A percentile compares a stretch with the other conserved stretches of the same genome.
Conservation (phyloP, 2,888 invertebrate genomes). For the Molorchus minor region DNA sequence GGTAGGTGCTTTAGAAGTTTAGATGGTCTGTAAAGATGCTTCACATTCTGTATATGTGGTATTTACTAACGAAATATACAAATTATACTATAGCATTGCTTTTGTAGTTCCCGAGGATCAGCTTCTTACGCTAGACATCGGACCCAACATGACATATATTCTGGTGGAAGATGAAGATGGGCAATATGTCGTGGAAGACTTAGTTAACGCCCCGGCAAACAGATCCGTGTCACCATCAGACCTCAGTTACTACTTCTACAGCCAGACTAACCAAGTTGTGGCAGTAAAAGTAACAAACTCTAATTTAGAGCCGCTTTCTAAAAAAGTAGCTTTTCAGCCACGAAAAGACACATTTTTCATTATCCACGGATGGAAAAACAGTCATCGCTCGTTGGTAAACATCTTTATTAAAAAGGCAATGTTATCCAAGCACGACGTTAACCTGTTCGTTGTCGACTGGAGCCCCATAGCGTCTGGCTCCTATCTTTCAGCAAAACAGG, state of each 20-base stretch:
- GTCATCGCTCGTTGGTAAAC: constrained; percentile 44
- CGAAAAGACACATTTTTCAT: constrained; percentile 46
- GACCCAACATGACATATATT: constrained; percentile 8
- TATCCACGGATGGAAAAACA: constrained; percentile 53
- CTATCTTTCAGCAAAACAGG: constrained; percentile 39
- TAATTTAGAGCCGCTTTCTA: constrained; percentile 13
- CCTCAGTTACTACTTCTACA: constrained; percentile 47
- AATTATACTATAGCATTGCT: too few species aligned
- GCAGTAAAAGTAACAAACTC: background rate
- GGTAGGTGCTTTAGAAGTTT: too few species aligned
- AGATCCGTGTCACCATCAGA: constrained; percentile 34
- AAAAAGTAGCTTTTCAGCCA: constrained; percentile 40
- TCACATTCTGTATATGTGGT: too few species aligned
- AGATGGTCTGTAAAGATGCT: too few species aligned
- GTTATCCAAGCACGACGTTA: constrained; percentile 45
- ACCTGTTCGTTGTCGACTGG: constrained; percentile 57
- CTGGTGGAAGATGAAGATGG: background rate
- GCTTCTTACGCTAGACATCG: background rate
- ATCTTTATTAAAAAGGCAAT: constrained; percentile 42
- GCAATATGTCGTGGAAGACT: constrained; percentile 1
- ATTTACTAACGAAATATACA: too few species aligned
- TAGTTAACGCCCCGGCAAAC: background rate
- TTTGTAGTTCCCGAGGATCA: background rate
- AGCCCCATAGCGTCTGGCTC: constrained; percentile 37
- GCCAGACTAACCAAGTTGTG: constrained; percentile 30